Base-by-base conservation (phyloP, 2,888 invertebrate species). In the Acronicta alni region DNA sequence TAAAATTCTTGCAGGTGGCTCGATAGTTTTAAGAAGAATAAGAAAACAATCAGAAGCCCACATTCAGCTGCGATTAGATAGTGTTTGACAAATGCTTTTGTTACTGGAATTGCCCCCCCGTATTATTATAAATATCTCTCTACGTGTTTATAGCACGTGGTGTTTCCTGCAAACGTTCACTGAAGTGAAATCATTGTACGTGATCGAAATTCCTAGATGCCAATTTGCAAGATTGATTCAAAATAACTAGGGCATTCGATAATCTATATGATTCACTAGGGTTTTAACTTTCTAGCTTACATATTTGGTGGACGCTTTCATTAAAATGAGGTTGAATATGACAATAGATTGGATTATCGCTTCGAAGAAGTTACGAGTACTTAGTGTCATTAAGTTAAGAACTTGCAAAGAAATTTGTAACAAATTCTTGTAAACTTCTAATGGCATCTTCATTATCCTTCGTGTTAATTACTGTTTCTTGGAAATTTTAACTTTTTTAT, bases 121-220 rank as follows among this genome's bases (percentile, higher is more conserved):
- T 72, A 45, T 60, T 68, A 57, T 72, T 68, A 48, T 55, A 17
- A 67, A 57, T 70, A 63, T 62, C 47, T 39, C 15, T 48, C 26
- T 51, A 68, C 77, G 65, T 76, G 71, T 30, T 17, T 6, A 15
- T 20, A 37, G 48, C 59, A 68, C 65, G 68, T 68, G 67, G 59
- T 57, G n/a, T 57, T 67, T 60, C 49, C 7, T 32, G 37, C 38
- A 23, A 37, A 16, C 53, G 14, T 68, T 58, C 20, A 35, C 35
- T 52, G 38, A 46, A 47, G 75, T 67, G 76, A 77, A 77, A 76
- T 72, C 60, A 57, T 43, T 23, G 6, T 38, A 76, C 76, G 77
- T 77, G 77, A 65, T 63, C 53, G 44, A 58, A 53, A 76, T 77
- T 62, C 46, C 20, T 55, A 44, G 26, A 42, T 26, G 45, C 48